These are phyloP conservation scores for Podabrus alpinus DNA, from an alignment of 2,888 invertebrate genomes.

Conservation along the genomic window DNA sequence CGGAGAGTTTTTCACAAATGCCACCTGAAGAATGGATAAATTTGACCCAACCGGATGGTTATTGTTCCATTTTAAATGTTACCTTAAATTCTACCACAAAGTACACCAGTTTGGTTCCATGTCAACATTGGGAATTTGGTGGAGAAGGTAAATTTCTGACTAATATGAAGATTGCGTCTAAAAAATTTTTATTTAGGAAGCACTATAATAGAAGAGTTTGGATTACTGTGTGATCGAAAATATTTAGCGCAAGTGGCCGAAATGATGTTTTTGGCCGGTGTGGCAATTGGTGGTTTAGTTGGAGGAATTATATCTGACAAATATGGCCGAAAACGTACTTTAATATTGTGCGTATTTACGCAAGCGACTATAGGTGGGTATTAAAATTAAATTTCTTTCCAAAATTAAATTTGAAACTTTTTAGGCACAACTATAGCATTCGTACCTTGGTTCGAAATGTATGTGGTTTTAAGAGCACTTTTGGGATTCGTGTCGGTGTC, in stretches of 20 bases:
- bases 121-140: slow-evolving; percentile 50
- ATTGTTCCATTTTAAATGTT: slow-evolving; percentile 61
- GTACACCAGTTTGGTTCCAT: slow-evolving; percentile 38
- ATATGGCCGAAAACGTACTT: slow-evolving; percentile 75
- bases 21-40: slow-evolving; percentile 67
- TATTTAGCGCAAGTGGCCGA: slow-evolving; percentile 73
- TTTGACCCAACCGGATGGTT: slow-evolving; percentile 64
- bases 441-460: slow-evolving; percentile 71
- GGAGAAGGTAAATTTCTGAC: slow-evolving; percentile 45
- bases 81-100: slow-evolving; percentile 36
- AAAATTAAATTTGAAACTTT: slow-evolving; percentile 21
- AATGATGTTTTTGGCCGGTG: slow-evolving; percentile 77
- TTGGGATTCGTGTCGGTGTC: slow-evolving; percentile 81
- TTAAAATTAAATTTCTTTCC: background rate
- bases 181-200: slow-evolving; percentile 55
- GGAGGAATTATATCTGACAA: slow-evolving; percentile 80
- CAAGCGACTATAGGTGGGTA: slow-evolving; percentile 68
- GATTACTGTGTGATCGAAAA: slow-evolving; percentile 73
- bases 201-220: slow-evolving; percentile 78
- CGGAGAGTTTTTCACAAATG: slow-evolving; percentile 60
- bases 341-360: slow-evolving; percentile 71
- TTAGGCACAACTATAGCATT: slow-evolving; percentile 64
- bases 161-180: background rate
- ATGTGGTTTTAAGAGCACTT: slow-evolving; percentile 69
- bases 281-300: slow-evolving; percentile 77